Percentiles rank a stretch among this genome's conserved stretches.
phyloP scores from a whole-genome alignment of 2,888 invertebrate genomes.

The Leucoma salicis region DNA sequence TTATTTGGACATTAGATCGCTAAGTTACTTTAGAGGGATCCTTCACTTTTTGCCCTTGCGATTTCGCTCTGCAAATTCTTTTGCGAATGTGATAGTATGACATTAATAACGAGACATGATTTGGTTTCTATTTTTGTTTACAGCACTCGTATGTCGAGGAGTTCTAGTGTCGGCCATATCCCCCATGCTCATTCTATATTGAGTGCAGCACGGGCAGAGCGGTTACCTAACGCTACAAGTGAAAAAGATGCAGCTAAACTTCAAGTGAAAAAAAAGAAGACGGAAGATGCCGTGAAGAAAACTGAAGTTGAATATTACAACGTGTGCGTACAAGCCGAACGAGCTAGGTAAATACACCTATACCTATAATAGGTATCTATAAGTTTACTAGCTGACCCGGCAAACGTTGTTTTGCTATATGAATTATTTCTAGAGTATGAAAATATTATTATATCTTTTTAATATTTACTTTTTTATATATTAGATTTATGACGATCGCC shows the following conservation, averaged over 20 bases:
- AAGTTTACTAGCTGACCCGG: too few species aligned
- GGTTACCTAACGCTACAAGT: constrained; percentile 52
- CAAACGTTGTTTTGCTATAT: too few species aligned
- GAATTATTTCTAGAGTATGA: too few species aligned
- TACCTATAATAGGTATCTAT: too few species aligned
- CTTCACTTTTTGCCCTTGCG: constrained; percentile 51
- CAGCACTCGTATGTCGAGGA: constrained; percentile 70
- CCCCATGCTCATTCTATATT: constrained; percentile 77
- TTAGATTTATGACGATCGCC: too few species aligned
- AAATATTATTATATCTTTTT: too few species aligned
- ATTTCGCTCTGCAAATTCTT: constrained; percentile 40
- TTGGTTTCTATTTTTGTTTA: constrained; percentile 30
- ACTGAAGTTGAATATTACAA: constrained; percentile 97
- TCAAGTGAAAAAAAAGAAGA: constrained; percentile 93
- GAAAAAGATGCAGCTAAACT: constrained; percentile 88
- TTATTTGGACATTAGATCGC: constrained; percentile 21
- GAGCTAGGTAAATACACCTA: constrained; percentile 85
- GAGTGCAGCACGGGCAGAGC: constrained; percentile 67
- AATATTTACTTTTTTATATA: too few species aligned
- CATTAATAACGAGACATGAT: constrained; percentile 5
- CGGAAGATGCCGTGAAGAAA: constrained; percentile 94
- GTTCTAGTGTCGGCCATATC: constrained; percentile 82
- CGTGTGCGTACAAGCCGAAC: constrained; percentile 93
- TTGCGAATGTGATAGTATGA: constrained; percentile 40
- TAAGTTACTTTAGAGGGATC: constrained; percentile 54